Evolutionary conservation across 2,113 vertebrate species (phyloP).

Genomic region (Calonectris borealis): DNA sequence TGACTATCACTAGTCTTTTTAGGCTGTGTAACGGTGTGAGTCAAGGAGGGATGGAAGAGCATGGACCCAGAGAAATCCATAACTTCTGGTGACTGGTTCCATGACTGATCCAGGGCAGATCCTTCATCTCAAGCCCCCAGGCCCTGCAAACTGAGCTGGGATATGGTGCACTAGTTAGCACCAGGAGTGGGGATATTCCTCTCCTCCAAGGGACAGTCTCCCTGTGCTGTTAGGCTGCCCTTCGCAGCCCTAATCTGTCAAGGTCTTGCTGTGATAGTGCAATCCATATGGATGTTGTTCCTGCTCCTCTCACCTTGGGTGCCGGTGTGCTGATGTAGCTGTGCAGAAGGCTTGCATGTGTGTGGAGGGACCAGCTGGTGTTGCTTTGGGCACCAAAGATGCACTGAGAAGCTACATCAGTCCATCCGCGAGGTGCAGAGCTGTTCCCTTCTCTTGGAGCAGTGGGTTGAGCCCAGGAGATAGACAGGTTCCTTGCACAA

Average conservation of each 20-base stretch:
- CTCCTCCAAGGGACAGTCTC: not conserved
- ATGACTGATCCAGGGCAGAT: not conserved
- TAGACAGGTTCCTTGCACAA: not conserved
- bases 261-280: not conserved
- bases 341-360: not conserved
- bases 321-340: not conserved
- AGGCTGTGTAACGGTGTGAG: not conserved
- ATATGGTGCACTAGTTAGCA: not conserved
- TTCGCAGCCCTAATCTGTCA: not conserved
- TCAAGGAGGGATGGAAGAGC: not conserved
- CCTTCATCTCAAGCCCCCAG: not conserved
- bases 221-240: not conserved
- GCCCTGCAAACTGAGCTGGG: not conserved
- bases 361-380: not conserved
- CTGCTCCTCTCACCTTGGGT: not conserved
- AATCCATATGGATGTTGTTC: not conserved
- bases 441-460: not conserved
- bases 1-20: slow-evolving; percentile 15
- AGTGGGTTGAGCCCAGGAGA: not conserved
- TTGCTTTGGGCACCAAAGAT: not conserved
- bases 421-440: not conserved
- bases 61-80: not conserved
- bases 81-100: not conserved
- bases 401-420: not conserved
- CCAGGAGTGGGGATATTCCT: not conserved